Percentiles rank a stretch among this genome's conserved stretches.
Evolutionary conservation across 2,113 vertebrate species (phyloP).

Genomic region (Vidua macroura): DNA sequence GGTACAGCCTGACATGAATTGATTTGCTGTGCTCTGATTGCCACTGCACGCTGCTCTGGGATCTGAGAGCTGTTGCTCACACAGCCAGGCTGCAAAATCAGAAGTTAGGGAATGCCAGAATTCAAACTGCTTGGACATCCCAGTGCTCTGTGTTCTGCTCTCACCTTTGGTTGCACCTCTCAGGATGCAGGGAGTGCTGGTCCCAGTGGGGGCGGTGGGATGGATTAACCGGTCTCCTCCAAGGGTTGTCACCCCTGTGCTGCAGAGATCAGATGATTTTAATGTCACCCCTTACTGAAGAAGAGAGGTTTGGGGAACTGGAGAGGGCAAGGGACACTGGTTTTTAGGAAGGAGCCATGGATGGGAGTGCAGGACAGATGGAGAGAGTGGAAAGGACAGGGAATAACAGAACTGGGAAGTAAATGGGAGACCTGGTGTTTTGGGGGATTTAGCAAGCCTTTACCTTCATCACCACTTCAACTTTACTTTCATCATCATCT

Average conservation of each 20-base stretch:
- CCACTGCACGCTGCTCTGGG: background rate
- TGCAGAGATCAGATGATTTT: background rate
- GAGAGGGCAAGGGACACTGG: fast-evolving
- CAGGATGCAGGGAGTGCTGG: background rate
- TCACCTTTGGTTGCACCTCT: fast-evolving
- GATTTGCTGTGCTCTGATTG: constrained; percentile 34
- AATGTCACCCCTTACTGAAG: background rate
- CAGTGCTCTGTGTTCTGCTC: background rate
- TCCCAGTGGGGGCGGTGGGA: background rate
- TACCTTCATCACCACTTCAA: background rate
- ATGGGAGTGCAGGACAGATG: fast-evolving
- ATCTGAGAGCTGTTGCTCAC: background rate
- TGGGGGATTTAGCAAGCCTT: background rate
- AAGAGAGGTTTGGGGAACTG: fast-evolving
- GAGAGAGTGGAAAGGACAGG: background rate
- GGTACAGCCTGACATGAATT: background rate
- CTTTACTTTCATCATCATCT: background rate
- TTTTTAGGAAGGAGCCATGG: background rate
- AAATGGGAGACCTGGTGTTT: background rate
- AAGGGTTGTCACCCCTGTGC: fast-evolving
- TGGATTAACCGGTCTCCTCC: background rate
- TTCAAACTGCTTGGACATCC: fast-evolving
- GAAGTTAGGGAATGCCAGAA: background rate
- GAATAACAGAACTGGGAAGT: background rate
- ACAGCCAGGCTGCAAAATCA: background rate